A percentile compares a stretch with the other conserved stretches of the same genome.
Conservation (phyloP, 2,113 vertebrate genomes). For the Eretmochelys imbricata region DNA sequence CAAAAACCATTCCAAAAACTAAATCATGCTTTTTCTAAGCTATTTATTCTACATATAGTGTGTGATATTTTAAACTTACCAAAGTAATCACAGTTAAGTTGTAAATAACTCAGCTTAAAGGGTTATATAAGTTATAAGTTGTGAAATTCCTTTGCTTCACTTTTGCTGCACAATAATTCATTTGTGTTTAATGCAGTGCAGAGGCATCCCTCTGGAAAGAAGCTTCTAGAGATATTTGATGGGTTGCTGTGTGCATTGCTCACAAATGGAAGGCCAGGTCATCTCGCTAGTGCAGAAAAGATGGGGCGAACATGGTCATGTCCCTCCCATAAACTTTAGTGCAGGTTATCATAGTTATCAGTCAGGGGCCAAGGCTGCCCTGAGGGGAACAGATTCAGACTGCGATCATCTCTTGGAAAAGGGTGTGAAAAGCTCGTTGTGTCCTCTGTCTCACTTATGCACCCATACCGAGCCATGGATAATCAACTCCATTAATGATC, state of each 20-base stretch:
- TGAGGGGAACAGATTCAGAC: not conserved
- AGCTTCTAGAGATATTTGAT: not conserved
- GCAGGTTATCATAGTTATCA: not conserved
- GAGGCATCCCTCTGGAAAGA: no score
- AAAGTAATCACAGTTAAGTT: not conserved
- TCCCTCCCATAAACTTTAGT: not conserved
- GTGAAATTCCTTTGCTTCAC: not conserved
- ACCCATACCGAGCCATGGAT: not conserved
- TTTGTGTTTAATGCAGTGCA: no score
- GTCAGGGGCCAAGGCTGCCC: rapidly evolving
- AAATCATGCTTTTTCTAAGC: not conserved
- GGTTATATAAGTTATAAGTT: not conserved
- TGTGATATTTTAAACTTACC: not conserved
- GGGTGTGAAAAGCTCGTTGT: not conserved
- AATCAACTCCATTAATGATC: not conserved
- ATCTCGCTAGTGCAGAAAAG: not conserved
- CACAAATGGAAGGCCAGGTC: not conserved
- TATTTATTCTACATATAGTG: not conserved
- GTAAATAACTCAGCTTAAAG: not conserved
- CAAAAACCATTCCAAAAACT: not conserved
- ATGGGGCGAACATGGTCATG: not conserved
- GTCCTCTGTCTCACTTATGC: not conserved
- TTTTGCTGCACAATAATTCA: not conserved
- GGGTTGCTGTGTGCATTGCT: not conserved
- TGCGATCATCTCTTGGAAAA: not conserved